Percentiles rank a stretch among this genome's conserved stretches.
Conservation (phyloP, 2,797 vertebrate species). For the Macropus fuliginosus region DNA sequence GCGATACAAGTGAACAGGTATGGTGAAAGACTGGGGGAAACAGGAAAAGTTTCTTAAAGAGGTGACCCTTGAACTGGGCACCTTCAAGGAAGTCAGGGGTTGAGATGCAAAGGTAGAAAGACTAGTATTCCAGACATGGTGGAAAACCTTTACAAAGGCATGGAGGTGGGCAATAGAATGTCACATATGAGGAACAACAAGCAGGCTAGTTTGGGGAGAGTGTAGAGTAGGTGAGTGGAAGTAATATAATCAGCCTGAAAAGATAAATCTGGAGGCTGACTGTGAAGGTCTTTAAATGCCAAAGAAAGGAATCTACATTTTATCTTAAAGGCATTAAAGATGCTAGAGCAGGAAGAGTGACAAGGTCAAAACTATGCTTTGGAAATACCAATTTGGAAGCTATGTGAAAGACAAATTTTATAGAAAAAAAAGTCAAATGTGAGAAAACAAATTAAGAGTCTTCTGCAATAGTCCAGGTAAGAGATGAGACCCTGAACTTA, state of each 20-base stretch:
- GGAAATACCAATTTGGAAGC: neutral
- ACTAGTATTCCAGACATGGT: neutral
- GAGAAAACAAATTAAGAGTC: neutral
- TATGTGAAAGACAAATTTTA: neutral
- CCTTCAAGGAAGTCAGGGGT: neutral
- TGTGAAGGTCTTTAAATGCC: neutral
- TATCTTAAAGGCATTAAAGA: neutral
- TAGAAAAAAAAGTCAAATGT: neutral
- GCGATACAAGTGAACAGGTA: neutral
- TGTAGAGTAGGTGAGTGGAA: neutral
- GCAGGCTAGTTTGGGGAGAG: neutral
- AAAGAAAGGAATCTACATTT: neutral
- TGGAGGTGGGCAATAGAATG: neutral
- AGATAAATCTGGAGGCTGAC: neutral
- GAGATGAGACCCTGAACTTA: neutral
- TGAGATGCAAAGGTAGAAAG: neutral
- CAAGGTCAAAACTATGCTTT: neutral
- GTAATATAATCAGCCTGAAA: neutral
- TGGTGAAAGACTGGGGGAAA: neutral
- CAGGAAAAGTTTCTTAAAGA: neutral
- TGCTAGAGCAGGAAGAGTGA: neutral
- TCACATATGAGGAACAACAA: neutral
- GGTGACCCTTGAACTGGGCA: neutral
- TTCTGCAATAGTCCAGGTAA: neutral
- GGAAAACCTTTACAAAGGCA: neutral